Base-by-base conservation (phyloP, 2,888 invertebrate genomes). In the Eubasilissa splendida region DNA sequence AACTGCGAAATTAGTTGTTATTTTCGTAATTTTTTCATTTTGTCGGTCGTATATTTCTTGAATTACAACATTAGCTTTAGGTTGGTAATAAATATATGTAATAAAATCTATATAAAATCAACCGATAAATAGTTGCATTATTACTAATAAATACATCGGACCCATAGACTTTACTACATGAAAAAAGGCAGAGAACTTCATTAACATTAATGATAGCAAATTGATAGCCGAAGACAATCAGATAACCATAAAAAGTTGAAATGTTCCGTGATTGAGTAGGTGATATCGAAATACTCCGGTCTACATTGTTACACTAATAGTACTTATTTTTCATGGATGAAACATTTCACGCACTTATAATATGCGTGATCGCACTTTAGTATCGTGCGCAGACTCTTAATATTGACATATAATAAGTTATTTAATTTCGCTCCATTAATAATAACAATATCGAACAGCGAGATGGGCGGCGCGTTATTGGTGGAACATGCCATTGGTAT, bases 371-470 rank as follows among this genome's bases (percentile, higher is more conserved):
- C 42, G n/a, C 63, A 12, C 63, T 31, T 22, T 31, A 63, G 63
- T 77, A 79, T 74, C 79, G 79, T 74, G 79, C 31, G 60, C 79
- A 59, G 58, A 10, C 68, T 60, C 79, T 73, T 73, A 71, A 79
- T 73, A 79, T 22, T 52, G 73, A 60, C 59, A 58, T 56, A 60
- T 73, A 33, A 79, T 60, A 73, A 63, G 73, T 79, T 70, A 79
- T 79, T 79, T 73, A 50, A 79, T 71, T 79, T 79, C 63, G 71
- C 79, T 79, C 73, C 79, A 79, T 79, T 79, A 79, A 79, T 42
- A 42, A 42, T 71, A 58, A 66, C 70, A 56, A 56, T 73, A 73
- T 73, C 71, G 71, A 73, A 31, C 54, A 3, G 71, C 71, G 71
- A 73, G 71, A 73, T 73, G 71, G 56, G 71, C 71, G 71, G 56